These are phyloP conservation scores for Pseudobourletiella spinata DNA, from an alignment of 1,140 invertebrate species.

Conservation along the genomic window DNA sequence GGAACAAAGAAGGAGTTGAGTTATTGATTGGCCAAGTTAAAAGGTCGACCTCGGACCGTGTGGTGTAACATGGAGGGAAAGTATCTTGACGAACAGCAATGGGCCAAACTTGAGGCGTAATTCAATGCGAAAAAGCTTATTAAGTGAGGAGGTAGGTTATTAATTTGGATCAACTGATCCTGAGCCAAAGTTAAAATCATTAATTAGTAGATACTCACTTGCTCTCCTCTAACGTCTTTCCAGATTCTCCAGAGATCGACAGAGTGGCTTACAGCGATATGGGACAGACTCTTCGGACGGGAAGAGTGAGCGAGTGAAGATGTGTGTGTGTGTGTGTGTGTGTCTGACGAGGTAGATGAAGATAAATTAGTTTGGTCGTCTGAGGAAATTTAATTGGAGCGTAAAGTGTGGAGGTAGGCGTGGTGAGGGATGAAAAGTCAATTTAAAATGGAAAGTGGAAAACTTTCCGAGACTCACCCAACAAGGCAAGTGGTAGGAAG, in stretches of 20 bases:
- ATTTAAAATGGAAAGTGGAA: slow-evolving; percentile 30
- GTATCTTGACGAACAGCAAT: too few relatives aligned
- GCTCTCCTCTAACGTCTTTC: too few relatives aligned
- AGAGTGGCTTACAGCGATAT: too few relatives aligned
- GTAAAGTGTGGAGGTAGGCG: background rate
- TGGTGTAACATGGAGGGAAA: too few relatives aligned
- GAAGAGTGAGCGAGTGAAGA: background rate
- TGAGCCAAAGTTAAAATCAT: background rate
- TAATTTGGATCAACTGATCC: background rate
- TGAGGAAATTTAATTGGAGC: slow-evolving; percentile 11
- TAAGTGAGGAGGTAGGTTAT: background rate
- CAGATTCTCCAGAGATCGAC: too few relatives aligned
- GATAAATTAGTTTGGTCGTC: slow-evolving; percentile 10
- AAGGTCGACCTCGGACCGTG: too few relatives aligned
- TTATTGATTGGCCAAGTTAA: too few relatives aligned
- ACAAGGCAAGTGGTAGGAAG: background rate
- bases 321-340: background rate
- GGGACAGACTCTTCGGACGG: too few relatives aligned
- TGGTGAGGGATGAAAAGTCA: slow-evolving; percentile 23
- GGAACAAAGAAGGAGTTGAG: too few relatives aligned
- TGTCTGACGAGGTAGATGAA: background rate
- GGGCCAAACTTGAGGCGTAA: too few relatives aligned
- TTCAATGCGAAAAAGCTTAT: background rate
- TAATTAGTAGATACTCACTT: slow-evolving; percentile 4
- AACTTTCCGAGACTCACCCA: slow-evolving; percentile 13